phyloP scores from a whole-genome alignment of 2,888 invertebrate genomes.

The Candidula unifasciata region DNA sequence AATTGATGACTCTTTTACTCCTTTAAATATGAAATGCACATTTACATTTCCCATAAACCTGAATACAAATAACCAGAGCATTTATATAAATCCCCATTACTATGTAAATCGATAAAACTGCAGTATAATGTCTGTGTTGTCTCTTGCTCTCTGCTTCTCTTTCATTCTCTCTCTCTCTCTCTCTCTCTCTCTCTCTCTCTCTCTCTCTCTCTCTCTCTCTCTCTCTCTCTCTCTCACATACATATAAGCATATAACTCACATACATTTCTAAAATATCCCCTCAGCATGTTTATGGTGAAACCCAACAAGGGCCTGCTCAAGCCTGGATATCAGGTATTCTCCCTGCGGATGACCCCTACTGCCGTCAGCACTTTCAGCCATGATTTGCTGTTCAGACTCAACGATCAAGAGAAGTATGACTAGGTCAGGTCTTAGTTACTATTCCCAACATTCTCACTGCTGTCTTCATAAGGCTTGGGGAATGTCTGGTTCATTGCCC shows the following conservation, averaged over 20 bases:
- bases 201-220: not conserved
- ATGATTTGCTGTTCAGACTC: slow-evolving; percentile 66
- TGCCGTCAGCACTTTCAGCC: slow-evolving; percentile 70
- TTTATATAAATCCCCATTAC: no score
- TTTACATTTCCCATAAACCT: no score
- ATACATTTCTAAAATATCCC: not conserved
- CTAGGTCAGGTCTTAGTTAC: slow-evolving; percentile 61
- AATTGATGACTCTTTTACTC: no score
- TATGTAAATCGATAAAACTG: no score
- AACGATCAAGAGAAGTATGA: slow-evolving; percentile 74
- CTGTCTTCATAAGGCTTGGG: no score
- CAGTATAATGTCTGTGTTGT: no score
- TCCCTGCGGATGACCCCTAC: slow-evolving; percentile 71
- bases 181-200: not conserved
- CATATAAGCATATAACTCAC: not conserved
- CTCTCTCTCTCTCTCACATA: not conserved
- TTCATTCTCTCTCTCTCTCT: not conserved
- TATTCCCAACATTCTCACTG: not conserved
- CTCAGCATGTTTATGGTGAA: slow-evolving; percentile 73
- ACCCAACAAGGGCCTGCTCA: slow-evolving; percentile 73
- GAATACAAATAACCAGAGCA: no score
- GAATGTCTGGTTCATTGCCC: no score
- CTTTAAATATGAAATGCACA: no score
- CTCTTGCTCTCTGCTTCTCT: not conserved
- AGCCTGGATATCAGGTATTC: slow-evolving; percentile 71